Conservation (phyloP, 2,113 vertebrate species). For the Antidorcas marsupialis region DNA sequence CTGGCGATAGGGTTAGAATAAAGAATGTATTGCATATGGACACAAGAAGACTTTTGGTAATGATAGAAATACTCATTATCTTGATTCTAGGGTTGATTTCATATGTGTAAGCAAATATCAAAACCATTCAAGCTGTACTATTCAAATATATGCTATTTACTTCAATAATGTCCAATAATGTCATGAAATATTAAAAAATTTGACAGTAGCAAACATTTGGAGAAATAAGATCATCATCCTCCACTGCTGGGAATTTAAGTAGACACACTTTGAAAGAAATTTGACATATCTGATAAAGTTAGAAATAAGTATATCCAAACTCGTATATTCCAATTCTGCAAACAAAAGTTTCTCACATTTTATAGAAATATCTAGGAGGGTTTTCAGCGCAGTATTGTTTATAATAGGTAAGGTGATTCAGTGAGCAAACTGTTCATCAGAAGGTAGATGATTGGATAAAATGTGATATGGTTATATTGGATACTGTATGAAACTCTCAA, state of each 20-base stretch:
- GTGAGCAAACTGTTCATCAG: neutral
- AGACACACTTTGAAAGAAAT: neutral
- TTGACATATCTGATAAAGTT: neutral
- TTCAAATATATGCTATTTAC: neutral
- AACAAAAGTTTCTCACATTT: neutral
- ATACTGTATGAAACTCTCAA: neutral
- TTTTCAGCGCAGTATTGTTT: neutral
- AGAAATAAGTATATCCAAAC: neutral
- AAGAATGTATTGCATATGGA: neutral
- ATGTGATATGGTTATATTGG: neutral
- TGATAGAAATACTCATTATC: neutral
- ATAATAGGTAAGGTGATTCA: neutral
- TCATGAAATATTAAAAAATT: neutral
- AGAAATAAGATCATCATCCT: neutral
- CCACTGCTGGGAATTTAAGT: neutral
- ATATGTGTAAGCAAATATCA: neutral
- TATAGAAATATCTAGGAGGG: neutral
- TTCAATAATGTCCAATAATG: neutral
- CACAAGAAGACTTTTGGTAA: neutral
- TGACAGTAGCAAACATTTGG: neutral
- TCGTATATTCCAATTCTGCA: neutral
- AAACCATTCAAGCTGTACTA: neutral
- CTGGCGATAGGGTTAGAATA: neutral
- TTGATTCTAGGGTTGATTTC: slow-evolving; percentile 2
- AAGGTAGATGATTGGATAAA: neutral